Evolutionary conservation across 2,888 invertebrate species (phyloP).

Genomic region (Diarsia dahlii): DNA sequence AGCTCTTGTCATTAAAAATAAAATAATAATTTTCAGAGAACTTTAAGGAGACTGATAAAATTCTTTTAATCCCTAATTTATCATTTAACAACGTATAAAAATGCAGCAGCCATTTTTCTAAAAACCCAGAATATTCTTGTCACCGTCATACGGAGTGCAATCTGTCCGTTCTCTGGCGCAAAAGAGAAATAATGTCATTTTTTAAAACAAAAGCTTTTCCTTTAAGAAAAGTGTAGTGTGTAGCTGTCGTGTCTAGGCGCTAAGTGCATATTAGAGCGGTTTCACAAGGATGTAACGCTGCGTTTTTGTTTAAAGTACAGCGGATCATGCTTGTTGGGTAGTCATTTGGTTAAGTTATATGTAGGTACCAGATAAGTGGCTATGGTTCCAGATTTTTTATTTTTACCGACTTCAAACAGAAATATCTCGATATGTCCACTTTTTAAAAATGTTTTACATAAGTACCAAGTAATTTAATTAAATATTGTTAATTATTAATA

Average conservation of each 20-base stretch:
- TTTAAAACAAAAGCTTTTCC: slow-evolving; percentile 67
- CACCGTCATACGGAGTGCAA: slow-evolving; percentile 49
- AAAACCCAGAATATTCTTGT: slow-evolving; percentile 42
- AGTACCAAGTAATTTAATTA: background rate
- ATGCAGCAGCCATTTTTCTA: slow-evolving; percentile 11
- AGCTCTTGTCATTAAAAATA: background rate
- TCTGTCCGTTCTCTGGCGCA: slow-evolving; percentile 49
- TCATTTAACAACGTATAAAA: background rate
- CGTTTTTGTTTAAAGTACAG: slow-evolving; percentile 2
- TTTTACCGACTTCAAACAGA: background rate
- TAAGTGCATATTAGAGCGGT: slow-evolving; percentile 63
- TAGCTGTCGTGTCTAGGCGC: slow-evolving; percentile 63
- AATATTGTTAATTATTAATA: background rate
- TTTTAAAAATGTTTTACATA: background rate
- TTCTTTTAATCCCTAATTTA: background rate
- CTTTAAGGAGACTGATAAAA: background rate
- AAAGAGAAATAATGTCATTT: slow-evolving; percentile 65
- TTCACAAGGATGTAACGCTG: slow-evolving; percentile 44
- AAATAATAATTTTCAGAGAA: background rate
- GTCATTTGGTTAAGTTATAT: background rate
- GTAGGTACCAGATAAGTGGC: too few relatives aligned
- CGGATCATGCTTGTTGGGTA: background rate
- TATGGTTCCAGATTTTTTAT: too few relatives aligned
- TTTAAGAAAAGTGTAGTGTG: slow-evolving; percentile 62
- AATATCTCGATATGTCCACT: background rate